phyloP scores from a whole-genome alignment of 2,797 vertebrate genomes.

The Champsocephalus esox region DNA sequence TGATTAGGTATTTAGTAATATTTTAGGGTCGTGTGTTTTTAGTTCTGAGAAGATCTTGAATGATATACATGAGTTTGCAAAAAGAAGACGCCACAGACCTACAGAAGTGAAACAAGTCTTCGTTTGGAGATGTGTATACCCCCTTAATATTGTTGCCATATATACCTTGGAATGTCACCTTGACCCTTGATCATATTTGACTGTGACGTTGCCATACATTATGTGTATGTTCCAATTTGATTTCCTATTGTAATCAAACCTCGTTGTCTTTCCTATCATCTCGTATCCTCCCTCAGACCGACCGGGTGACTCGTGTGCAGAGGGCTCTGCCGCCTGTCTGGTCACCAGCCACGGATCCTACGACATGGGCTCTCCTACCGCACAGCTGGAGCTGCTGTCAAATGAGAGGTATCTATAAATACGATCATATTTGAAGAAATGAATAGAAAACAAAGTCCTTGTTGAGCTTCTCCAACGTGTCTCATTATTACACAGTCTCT shows the following conservation, averaged over 20 bases:
- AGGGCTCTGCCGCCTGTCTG: conserved; percentile 90
- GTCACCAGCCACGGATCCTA: conserved; percentile 74
- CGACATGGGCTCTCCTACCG: conserved; percentile 87
- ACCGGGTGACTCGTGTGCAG: conserved; percentile 79
- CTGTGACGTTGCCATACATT: not conserved
- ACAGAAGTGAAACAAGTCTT: not conserved
- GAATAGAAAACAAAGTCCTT: not conserved
- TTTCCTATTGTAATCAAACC: not conserved
- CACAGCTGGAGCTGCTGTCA: conserved; percentile 80
- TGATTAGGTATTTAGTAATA: not conserved
- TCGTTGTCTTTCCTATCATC: not conserved
- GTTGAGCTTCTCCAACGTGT: not conserved
- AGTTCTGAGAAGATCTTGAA: no score
- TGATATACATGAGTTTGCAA: no score
- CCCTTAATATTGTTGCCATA: no score
- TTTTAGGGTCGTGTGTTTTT: not conserved
- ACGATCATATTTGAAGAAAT: no score
- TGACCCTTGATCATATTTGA: not conserved
- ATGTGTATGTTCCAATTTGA: no score
- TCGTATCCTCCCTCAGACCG: conserved; percentile 55
- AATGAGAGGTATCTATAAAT: conserved; percentile 86
- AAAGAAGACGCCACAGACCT: not conserved
- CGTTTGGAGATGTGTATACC: no score
- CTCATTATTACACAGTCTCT: not conserved
- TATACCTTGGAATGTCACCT: no score